These are phyloP conservation scores for Myotis myotis DNA, from an alignment of 2,797 vertebrate species.

Conservation along the genomic window DNA sequence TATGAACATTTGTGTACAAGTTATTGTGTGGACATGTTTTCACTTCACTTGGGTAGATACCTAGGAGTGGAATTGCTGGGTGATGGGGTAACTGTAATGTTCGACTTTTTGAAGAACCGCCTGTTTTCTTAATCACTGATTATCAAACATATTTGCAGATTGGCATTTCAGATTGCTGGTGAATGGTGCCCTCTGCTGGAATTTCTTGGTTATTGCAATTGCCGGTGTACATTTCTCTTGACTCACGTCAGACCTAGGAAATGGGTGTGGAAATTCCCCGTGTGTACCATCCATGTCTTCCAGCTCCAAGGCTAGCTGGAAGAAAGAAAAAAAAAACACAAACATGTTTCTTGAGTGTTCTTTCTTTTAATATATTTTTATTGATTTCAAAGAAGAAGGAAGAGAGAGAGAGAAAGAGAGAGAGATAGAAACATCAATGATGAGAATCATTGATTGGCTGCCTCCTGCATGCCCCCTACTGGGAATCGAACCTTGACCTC, in stretches of 20 bases:
- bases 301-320: background rate
- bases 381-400: no score
- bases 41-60: background rate
- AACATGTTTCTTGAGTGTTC: background rate
- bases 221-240: rapidly evolving
- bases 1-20: background rate
- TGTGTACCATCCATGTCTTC: no score
- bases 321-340: no score
- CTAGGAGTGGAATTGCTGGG: background rate
- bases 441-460: no score
- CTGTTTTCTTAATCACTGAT: background rate
- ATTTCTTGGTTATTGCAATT: background rate
- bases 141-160: background rate
- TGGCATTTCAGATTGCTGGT: background rate
- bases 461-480: no score
- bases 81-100: background rate
- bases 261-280: background rate
- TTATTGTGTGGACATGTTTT: background rate
- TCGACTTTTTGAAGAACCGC: background rate
- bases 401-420: no score
- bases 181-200: constrained; percentile 59
- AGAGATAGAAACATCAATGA: no score
- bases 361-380: no score
- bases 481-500: no score
- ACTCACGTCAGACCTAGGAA: background rate